Conservation (phyloP, 1,140 invertebrate species). For the Cyclina sinensis region DNA sequence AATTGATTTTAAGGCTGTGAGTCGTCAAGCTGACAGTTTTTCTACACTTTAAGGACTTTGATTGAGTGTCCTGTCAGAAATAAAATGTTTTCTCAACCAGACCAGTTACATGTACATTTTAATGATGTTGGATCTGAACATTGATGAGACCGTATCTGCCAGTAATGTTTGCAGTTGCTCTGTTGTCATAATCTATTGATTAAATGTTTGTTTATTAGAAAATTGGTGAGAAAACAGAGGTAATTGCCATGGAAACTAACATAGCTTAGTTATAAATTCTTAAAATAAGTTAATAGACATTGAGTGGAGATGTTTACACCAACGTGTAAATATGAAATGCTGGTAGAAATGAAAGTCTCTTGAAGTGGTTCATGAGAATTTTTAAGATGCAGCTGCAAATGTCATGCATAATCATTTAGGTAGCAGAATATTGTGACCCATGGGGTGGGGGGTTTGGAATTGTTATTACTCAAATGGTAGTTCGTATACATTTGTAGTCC, state of each 20-base stretch:
- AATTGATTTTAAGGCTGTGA: too few species aligned
- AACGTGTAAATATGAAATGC: background rate
- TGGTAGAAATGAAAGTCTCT: background rate
- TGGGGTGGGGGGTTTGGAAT: too few species aligned
- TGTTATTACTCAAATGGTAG: too few species aligned
- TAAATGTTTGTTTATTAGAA: background rate
- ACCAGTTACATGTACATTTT: too few species aligned
- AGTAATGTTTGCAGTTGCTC: background rate
- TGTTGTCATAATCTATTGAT: background rate
- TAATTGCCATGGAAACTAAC: conserved; percentile 2
- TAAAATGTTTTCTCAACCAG: too few species aligned
- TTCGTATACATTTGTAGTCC: too few species aligned
- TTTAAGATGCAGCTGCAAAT: background rate
- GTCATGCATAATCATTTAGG: background rate
- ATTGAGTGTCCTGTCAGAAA: too few species aligned
- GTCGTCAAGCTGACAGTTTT: too few species aligned
- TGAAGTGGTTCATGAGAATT: background rate
- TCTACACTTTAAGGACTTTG: too few species aligned
- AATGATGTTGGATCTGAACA: background rate
- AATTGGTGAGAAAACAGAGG: background rate
- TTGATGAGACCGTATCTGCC: background rate
- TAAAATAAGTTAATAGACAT: background rate
- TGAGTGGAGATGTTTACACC: background rate
- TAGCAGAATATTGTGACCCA: background rate
- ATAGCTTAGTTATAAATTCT: background rate